Conservation (phyloP, 2,113 vertebrate genomes). For the Siniperca chuatsi region DNA sequence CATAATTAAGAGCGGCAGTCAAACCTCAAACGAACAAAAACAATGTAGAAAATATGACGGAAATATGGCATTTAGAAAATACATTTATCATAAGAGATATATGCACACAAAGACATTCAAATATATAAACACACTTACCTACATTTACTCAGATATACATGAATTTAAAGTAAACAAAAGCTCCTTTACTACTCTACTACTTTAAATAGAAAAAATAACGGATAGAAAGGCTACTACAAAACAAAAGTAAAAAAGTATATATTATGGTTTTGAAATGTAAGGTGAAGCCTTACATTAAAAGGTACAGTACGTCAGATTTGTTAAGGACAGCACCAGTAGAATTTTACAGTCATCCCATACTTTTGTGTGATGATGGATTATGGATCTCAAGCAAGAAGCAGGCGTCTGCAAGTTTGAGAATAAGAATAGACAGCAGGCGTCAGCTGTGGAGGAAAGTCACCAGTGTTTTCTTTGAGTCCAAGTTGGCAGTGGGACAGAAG, state of each 20-base stretch:
- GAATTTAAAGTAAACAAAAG: too few relatives aligned
- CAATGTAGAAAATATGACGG: too few relatives aligned
- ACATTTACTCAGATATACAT: too few relatives aligned
- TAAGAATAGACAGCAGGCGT: neutral
- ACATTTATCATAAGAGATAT: too few relatives aligned
- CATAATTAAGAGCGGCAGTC: too few relatives aligned
- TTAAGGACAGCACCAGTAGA: neutral
- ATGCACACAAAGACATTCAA: too few relatives aligned
- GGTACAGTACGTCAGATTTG: neutral
- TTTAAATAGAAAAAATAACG: too few relatives aligned
- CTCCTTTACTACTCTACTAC: too few relatives aligned
- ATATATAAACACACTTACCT: too few relatives aligned
- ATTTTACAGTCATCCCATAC: neutral
- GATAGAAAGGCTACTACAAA: neutral
- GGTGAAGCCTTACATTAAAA: neutral
- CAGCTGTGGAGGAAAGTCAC: constrained; percentile 22
- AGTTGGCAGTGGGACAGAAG: constrained; percentile 6
- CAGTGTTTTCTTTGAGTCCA: neutral
- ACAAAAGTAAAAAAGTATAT: neutral
- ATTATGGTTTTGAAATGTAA: neutral
- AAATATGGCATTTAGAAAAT: too few relatives aligned
- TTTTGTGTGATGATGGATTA: constrained; percentile 18
- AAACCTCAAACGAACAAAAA: too few relatives aligned
- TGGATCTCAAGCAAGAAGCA: neutral
- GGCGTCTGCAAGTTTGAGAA: neutral